A percentile compares a stretch with the other conserved stretches of the same genome.
These are phyloP conservation scores for Miichthys miiuy DNA, from an alignment of 2,797 vertebrate genomes.

Conservation along the genomic window DNA sequence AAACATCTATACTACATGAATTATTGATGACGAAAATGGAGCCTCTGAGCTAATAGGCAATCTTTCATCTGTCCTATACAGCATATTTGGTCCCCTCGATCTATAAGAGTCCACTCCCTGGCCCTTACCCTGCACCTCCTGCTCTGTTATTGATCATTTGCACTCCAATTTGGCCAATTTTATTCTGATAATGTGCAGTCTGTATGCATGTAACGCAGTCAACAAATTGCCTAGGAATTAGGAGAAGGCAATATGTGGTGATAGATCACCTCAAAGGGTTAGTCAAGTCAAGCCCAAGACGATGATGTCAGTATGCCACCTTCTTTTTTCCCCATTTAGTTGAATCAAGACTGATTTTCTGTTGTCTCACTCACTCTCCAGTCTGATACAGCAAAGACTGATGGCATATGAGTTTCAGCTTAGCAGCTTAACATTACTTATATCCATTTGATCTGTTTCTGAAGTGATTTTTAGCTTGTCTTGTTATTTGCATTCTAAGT, in stretches of 20 bases:
- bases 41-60: constrained; percentile 50
- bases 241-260: not conserved
- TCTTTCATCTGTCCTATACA: constrained; percentile 39
- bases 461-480: not conserved
- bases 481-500: not conserved
- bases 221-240: constrained; percentile 2
- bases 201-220: constrained; percentile 30
- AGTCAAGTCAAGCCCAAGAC: not conserved
- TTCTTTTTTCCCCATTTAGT: not conserved
- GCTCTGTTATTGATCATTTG: constrained; percentile 45
- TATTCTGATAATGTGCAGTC: constrained; percentile 48
- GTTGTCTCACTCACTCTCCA: not conserved
- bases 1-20: constrained; percentile 44
- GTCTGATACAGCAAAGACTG: not conserved
- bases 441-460: not conserved
- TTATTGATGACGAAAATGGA: constrained; percentile 71
- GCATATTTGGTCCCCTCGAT: constrained; percentile 8
- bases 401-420: not conserved
- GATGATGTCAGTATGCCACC: not conserved
- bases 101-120: constrained; percentile 20
- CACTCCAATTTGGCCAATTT: constrained; percentile 24
- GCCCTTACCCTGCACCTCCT: not conserved
- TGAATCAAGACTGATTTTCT: not conserved
- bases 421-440: not conserved
- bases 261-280: constrained; percentile 6